Base-by-base conservation (phyloP, 2,888 invertebrate genomes). In the Acronicta leporina region DNA sequence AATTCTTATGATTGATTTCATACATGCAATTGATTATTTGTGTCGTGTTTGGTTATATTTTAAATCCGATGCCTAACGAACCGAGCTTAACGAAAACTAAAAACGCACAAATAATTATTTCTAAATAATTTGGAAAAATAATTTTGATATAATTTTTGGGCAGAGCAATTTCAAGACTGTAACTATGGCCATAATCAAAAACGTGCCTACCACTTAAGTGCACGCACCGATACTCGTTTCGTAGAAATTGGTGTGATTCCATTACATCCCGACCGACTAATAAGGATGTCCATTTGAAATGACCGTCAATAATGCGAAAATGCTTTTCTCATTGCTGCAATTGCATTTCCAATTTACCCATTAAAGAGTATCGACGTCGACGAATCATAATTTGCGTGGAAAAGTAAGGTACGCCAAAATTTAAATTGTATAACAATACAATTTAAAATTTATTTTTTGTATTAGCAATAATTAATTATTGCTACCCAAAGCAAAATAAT, bases 211-310 rank as follows among this genome's bases (percentile, higher is more conserved):
- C 41, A 65, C 43, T 65, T 56, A 44, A 3, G n/a, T 30, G 35
- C 40, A 66, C 38, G 44, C 40, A 53, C 27, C 41, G n/a, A 72
- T 57, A 57, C 44, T 25, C 58, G 11, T 43, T 57, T 50, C 52
- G 46, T 59, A 59, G 52, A 68, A 68, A 53, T 72, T 68, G 33
- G 52, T 63, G 52, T 69, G 71, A 73, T 69, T 70, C 49, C 50
- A 59, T 73, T 59, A 61, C 40, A 63, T 73, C 65, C 66, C 46
- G 68, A 73, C 62, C 63, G 67, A 55, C 63, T 88, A 86, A 89
- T 79, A 68, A 89, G 88, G 86, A 88, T 81, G 78, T 87, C 85
- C 85, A 78, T 78, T 70, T 79, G 69, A 69, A 87, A 88, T 86
- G 85, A 82, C 82, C 80, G 69, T 62, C 75, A 81, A 80, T 84